phyloP scores from a whole-genome alignment of 2,797 vertebrate genomes.

The Numenius phaeopus region DNA sequence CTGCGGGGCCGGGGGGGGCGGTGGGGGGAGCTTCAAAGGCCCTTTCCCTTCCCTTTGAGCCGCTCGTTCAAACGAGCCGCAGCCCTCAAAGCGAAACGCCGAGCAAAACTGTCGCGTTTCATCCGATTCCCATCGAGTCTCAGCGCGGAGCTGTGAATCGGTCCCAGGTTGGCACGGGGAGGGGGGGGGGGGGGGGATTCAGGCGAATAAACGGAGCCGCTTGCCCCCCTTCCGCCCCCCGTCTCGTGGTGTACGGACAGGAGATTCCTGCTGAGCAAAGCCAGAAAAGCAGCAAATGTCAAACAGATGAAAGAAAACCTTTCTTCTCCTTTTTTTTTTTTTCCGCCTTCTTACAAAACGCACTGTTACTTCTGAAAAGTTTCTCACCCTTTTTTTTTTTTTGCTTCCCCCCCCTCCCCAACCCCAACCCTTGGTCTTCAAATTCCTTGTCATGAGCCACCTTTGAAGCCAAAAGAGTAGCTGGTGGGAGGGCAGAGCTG shows the following conservation, averaged over 20 bases:
- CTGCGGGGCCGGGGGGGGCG: not conserved
- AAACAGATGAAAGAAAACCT: not conserved
- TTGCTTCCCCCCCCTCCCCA: no score
- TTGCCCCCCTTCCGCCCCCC: not conserved
- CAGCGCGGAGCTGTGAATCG: not conserved
- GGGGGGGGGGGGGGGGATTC: not conserved
- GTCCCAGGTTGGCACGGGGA: not conserved
- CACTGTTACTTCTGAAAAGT: not conserved
- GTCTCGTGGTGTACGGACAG: fast-evolving
- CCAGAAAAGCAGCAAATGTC: not conserved
- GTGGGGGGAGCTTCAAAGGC: slow-evolving; percentile 24
- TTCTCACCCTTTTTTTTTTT: not conserved
- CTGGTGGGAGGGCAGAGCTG: not conserved
- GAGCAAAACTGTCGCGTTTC: not conserved
- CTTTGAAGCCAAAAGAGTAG: not conserved
- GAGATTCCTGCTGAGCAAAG: not conserved
- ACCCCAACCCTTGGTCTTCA: not conserved
- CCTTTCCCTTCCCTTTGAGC: slow-evolving; percentile 55
- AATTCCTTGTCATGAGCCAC: not conserved
- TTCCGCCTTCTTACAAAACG: not conserved
- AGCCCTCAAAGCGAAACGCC: not conserved
- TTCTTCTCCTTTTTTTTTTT: not conserved
- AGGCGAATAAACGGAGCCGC: fast-evolving
- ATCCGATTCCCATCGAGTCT: not conserved
- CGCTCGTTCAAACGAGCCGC: slow-evolving; percentile 38